phyloP scores from a whole-genome alignment of 2,888 invertebrate species.

The Caenorhabditis sinica region DNA sequence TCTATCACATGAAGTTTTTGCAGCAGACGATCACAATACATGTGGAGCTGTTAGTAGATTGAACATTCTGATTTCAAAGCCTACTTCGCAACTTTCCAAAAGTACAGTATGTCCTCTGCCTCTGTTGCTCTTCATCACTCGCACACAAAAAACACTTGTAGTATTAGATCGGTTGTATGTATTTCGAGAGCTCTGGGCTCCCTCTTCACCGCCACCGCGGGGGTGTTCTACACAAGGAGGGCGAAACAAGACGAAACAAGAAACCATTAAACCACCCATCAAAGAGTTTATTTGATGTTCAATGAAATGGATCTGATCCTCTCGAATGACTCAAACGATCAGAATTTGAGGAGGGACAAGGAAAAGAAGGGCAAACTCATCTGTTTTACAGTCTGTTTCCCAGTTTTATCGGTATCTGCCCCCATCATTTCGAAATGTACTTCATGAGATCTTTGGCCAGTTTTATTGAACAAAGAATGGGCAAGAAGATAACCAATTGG shows the following conservation, averaged over 20 bases:
- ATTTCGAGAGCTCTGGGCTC: slow-evolving; percentile 51
- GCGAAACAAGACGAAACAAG: slow-evolving; percentile 7
- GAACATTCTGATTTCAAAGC: neutral
- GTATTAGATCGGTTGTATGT: slow-evolving; percentile 30
- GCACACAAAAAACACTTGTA: slow-evolving; percentile 47
- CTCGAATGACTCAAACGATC: slow-evolving; percentile 18
- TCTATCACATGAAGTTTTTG: slow-evolving; percentile 7
- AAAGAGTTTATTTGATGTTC: slow-evolving; percentile 33
- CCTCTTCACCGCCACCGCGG: slow-evolving; percentile 49
- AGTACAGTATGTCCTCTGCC: slow-evolving; percentile 24
- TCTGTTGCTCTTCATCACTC: slow-evolving; percentile 5
- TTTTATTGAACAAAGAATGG: neutral
- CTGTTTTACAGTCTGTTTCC: slow-evolving; percentile 22
- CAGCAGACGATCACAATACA: neutral
- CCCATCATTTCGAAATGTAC: slow-evolving; percentile 14
- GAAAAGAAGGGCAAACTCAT: slow-evolving; percentile 7
- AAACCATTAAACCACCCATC: slow-evolving; percentile 54
- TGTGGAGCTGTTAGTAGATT: neutral
- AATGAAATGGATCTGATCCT: slow-evolving; percentile 31
- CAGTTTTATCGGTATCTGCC: neutral
- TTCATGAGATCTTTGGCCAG: slow-evolving; percentile 5
- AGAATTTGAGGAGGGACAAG: neutral
- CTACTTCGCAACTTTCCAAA: neutral
- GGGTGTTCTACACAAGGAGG: slow-evolving; percentile 47
- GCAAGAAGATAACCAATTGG: neutral